A percentile compares a stretch with the other conserved stretches of the same genome.
Evolutionary conservation across 2,888 invertebrate species (phyloP).

Genomic region (Drosophila differens): DNA sequence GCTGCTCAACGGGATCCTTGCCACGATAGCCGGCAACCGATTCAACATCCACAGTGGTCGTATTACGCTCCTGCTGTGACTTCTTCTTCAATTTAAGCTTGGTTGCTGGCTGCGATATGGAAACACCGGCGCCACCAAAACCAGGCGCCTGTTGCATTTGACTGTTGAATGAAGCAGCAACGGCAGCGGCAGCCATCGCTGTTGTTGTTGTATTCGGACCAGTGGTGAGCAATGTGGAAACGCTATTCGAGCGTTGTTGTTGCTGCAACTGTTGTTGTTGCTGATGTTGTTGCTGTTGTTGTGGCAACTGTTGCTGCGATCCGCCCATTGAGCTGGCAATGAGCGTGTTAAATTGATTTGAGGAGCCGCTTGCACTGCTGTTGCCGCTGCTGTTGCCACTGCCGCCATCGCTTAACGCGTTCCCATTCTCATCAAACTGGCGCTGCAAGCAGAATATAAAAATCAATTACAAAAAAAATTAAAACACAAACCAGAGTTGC

Average conservation of each 20-base stretch:
- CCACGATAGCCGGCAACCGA: conserved; percentile 92
- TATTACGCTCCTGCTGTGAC: conserved; percentile 87
- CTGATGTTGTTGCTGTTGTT: conserved; percentile 47
- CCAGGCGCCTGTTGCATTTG: conserved; percentile 58
- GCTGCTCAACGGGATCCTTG: conserved; percentile 91
- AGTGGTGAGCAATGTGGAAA: conserved; percentile 57
- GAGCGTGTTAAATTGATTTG: conserved; percentile 85
- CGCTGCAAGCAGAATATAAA: conserved; percentile 81
- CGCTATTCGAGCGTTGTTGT: conserved; percentile 57
- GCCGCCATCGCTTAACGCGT: conserved; percentile 86
- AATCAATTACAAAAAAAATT: background rate
- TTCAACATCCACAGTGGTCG: conserved; percentile 85
- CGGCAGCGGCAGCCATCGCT: conserved; percentile 67
- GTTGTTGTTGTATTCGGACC: conserved; percentile 60
- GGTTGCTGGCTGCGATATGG: conserved; percentile 54
- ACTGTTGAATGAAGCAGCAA: conserved; percentile 65
- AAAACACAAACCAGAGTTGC: background rate
- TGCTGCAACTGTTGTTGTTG: conserved; percentile 12
- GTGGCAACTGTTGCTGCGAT: conserved; percentile 7
- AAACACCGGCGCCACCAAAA: background rate
- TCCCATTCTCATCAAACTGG: conserved; percentile 92
- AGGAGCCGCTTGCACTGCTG: conserved; percentile 1
- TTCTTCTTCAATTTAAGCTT: conserved; percentile 86
- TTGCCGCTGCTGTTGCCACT: conserved; percentile 18
- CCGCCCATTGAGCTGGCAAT: conserved; percentile 86